phyloP scores from a whole-genome alignment of 2,113 vertebrate genomes.

The Pachycephala philippinensis region DNA sequence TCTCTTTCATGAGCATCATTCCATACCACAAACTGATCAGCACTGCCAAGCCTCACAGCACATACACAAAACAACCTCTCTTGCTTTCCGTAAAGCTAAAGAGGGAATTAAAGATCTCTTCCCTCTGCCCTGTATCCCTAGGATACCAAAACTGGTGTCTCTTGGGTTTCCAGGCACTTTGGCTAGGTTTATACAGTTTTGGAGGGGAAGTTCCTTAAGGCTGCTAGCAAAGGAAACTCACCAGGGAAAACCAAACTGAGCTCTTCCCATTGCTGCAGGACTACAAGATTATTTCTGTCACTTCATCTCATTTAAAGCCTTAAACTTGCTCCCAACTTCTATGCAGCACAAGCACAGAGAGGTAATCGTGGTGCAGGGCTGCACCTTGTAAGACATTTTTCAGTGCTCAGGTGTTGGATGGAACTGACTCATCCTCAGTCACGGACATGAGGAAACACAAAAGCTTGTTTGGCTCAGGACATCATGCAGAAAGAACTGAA shows the following conservation, averaged over 20 bases:
- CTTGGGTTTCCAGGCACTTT: neutral
- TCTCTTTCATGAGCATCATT: neutral
- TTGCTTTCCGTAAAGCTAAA: neutral
- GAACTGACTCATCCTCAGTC: neutral
- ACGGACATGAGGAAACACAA: neutral
- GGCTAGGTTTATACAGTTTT: neutral
- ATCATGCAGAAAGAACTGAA: neutral
- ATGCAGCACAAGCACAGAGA: neutral
- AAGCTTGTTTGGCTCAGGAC: neutral
- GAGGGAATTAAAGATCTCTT: neutral
- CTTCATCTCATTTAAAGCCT: neutral
- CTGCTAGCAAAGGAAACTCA: neutral
- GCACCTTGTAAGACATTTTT: neutral
- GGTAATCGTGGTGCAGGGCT: accelerated
- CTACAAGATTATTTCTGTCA: neutral
- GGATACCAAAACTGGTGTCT: neutral
- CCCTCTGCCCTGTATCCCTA: neutral
- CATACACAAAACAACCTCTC: neutral
- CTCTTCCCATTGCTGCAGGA: neutral
- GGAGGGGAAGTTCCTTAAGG: neutral
- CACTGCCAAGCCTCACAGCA: neutral
- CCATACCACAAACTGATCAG: neutral
- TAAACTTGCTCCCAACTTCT: neutral
- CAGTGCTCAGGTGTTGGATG: neutral
- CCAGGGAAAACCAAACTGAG: neutral